Evolutionary conservation across 2,797 vertebrate genomes (phyloP), one percentile per base, ranked within the genome.

Genomic region (Chiroxiphia lanceolata): DNA sequence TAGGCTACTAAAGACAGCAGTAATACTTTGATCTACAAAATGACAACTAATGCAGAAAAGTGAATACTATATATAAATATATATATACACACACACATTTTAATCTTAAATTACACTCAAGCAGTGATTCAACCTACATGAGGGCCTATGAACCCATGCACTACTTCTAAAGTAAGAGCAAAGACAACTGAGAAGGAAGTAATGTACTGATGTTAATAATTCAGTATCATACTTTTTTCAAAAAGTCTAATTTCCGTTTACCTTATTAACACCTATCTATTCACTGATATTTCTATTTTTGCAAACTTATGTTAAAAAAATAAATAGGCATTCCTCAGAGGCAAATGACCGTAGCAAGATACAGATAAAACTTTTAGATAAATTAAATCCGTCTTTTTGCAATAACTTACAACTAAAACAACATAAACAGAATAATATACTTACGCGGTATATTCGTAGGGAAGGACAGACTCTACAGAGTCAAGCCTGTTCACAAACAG

Each of bases 401-500:
- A 50, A 93, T 12, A 91, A 53, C n/a, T 9, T 51, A 42, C 45
- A 79, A 86, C n/a, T 69, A 11, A 71, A 85, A 68, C n/a, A 5
- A 86, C 16, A 56, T 34, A 83, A 90, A 81, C 59, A 78, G 29
- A 7, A 13, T 4, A 63, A 94, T 23, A 89, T 96, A 98, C 99
- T 99, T 96, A 99, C 99, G 98, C 99, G 19, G 98, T 99, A 78
- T 99, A 99, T 97, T 99, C 99, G 4, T 99, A 99, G 26, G 99
- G 99, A 90, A 99, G 98, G 74, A 99, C 99, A 33, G 99, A 99
- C 97, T 99, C 99, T 93, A 99, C 99, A 3, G 99, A 99, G 97
- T 99, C 99, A 97, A 99, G 97, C 56, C 99, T 98, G 97, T 99
- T 99, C 96, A 99, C 99, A 95, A 99, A 99, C 61, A 99, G 97